Conservation (phyloP, 1,140 invertebrate genomes). For the Papilio aristodemus region DNA sequence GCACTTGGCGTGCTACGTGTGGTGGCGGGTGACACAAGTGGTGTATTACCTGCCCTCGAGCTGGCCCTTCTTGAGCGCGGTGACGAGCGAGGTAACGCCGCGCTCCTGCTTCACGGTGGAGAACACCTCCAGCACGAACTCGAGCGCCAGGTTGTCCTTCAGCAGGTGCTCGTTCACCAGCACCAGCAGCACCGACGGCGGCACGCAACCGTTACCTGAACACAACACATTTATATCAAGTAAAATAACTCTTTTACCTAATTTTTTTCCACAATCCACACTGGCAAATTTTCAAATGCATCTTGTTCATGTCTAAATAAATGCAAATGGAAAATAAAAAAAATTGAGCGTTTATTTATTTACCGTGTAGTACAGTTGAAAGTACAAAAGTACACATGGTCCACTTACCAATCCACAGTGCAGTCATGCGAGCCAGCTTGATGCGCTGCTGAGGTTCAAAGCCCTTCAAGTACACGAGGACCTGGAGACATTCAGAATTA, state of each 20-base stretch:
- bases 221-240: constrained; percentile 21
- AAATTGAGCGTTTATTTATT: no score
- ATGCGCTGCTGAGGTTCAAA: constrained; percentile 93
- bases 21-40: no score
- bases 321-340: no score
- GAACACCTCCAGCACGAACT: constrained; percentile 96
- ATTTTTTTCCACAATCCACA: no score
- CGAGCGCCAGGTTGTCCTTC: constrained; percentile 96
- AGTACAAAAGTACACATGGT: no score
- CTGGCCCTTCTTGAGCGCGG: constrained; percentile 92
- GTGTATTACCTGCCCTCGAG: constrained; percentile 88
- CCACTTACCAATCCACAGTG: constrained; percentile 89
- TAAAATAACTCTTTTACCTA: no score
- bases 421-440: constrained; percentile 96
- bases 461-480: constrained; percentile 96
- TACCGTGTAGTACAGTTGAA: no score
- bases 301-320: no score
- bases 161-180: constrained; percentile 95
- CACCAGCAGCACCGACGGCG: constrained; percentile 90
- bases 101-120: constrained; percentile 95
- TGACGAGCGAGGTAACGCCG: constrained; percentile 91
- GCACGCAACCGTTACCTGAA: constrained; percentile 90
- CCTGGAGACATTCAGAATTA: constrained; percentile 51
- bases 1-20: no score
- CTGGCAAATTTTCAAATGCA: no score